Evolutionary conservation across 2,113 vertebrate species (phyloP).

Genomic region (Rhipidura dahli): DNA sequence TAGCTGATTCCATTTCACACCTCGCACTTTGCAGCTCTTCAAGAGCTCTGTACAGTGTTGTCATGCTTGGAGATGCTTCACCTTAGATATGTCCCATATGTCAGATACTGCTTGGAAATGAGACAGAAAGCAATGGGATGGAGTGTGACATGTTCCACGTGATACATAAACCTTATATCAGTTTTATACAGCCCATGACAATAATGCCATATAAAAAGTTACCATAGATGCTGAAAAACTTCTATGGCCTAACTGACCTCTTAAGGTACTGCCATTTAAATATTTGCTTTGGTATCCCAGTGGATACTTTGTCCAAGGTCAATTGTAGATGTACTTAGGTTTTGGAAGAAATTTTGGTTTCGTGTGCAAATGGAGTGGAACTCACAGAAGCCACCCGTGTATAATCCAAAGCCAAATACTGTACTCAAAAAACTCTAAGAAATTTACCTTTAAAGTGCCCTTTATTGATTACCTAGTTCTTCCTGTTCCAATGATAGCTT

Average conservation of each 20-base stretch:
- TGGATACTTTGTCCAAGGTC: neutral
- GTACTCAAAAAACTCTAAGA: neutral
- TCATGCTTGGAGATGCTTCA: neutral
- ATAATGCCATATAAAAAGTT: neutral
- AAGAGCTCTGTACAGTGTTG: neutral
- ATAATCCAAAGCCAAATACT: neutral
- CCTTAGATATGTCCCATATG: neutral
- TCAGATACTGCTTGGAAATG: neutral
- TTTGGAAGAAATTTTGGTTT: neutral
- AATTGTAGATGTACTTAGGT: neutral
- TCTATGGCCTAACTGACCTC: neutral
- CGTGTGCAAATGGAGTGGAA: neutral
- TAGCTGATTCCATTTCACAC: neutral
- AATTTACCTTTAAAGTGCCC: neutral
- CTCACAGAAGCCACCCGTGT: neutral
- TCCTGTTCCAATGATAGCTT: conserved; percentile 13
- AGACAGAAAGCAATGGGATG: neutral
- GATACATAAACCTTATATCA: neutral
- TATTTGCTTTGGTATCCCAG: neutral
- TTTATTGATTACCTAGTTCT: neutral
- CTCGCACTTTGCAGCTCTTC: neutral
- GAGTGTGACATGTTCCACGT: neutral
- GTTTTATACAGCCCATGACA: neutral
- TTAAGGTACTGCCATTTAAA: neutral
- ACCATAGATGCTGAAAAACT: neutral